Base-by-base conservation (phyloP, 2,888 invertebrate genomes). In the Aleiodes leptofemur region DNA sequence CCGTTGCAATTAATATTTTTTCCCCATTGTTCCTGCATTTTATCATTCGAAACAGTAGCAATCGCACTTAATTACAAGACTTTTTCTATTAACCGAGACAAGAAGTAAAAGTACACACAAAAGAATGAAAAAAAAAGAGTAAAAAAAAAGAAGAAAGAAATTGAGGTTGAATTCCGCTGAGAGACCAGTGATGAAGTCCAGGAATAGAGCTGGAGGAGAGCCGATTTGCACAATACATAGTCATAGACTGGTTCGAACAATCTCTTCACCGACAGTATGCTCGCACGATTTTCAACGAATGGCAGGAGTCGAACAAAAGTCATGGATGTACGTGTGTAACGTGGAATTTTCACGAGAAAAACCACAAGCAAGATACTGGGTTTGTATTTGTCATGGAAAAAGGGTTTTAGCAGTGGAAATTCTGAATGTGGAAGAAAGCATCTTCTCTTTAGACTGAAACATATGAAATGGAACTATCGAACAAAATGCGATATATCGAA, bases 281-380 rank as follows among this genome's bases (percentile, higher is more conserved):
- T 75, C 75, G 79, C 77, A 77, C 76, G 81, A 79, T 83, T 84
- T 84, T 79, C 23, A 77, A 83, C 80, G 81, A 81, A 79, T 82
- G 83, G 81, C 78, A 79, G 83, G 77, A 61, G 74, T 77, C 74
- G 80, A 81, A 83, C 82, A 85, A 84, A 82, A 82, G 83, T 81
- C 77, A 81, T 81, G 4, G 78, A 80, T 79, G 79, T 61, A 31
- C 34, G n/a, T 5, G 59, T 59, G 43, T 14, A 51, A 23, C 4
- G 11, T 51, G 34, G 76, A 72, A 79, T 79, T 81, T 82, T 81
- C 79, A 79, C 73, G 77, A 79, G 76, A 70, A 76, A 79, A 77
- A 74, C 77, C 69, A 68, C 74, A 56, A 73, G 43, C 72, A 61
- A 70, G 69, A 68, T 73, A 69, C 68, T 70, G 71, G 29, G 70